Conservation (phyloP, 2,888 invertebrate species). For the Horisme vitalbata region DNA sequence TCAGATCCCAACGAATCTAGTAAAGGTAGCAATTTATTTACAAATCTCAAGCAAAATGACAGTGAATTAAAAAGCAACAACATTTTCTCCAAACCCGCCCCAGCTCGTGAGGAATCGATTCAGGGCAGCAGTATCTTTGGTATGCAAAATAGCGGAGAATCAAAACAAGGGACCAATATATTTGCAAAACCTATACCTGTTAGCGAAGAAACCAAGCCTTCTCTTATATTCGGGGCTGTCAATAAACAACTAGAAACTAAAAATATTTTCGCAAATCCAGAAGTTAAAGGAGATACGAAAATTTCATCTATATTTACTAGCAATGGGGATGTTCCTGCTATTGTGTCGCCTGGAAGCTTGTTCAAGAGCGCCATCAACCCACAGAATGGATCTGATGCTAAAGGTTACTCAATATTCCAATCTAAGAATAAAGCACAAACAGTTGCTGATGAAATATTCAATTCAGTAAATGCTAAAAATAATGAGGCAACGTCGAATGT, state of each 20-base stretch:
- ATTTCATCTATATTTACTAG: slow-evolving; percentile 38
- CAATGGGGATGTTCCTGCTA: slow-evolving; percentile 49
- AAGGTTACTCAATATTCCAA: slow-evolving; percentile 61
- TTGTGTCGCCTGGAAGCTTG: slow-evolving; percentile 61
- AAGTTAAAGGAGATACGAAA: slow-evolving; percentile 29
- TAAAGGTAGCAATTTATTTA: slow-evolving; percentile 22
- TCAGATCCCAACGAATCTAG: slow-evolving; percentile 16
- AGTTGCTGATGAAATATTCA: slow-evolving; percentile 63
- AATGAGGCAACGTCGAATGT: slow-evolving; percentile 37
- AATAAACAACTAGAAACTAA: slow-evolving; percentile 42
- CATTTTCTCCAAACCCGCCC: slow-evolving; percentile 32
- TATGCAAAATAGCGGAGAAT: slow-evolving; percentile 2
- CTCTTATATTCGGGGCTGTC: slow-evolving; percentile 57
- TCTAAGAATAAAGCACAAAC: slow-evolving; percentile 65
- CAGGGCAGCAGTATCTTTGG: slow-evolving; percentile 11
- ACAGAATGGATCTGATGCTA: slow-evolving; percentile 45
- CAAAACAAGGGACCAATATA: slow-evolving; percentile 39
- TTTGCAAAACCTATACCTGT: slow-evolving; percentile 48
- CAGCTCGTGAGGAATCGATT: slow-evolving; percentile 1
- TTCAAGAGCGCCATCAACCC: slow-evolving; percentile 61
- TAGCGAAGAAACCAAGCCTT: slow-evolving; percentile 38
- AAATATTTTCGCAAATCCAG: slow-evolving; percentile 44
- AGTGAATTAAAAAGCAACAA: slow-evolving; percentile 4
- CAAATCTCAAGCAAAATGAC: slow-evolving; percentile 17
- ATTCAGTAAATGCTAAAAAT: slow-evolving; percentile 46